Base-by-base conservation (phyloP, 2,797 vertebrate species). In the Myiothlypis chrysogaster region DNA sequence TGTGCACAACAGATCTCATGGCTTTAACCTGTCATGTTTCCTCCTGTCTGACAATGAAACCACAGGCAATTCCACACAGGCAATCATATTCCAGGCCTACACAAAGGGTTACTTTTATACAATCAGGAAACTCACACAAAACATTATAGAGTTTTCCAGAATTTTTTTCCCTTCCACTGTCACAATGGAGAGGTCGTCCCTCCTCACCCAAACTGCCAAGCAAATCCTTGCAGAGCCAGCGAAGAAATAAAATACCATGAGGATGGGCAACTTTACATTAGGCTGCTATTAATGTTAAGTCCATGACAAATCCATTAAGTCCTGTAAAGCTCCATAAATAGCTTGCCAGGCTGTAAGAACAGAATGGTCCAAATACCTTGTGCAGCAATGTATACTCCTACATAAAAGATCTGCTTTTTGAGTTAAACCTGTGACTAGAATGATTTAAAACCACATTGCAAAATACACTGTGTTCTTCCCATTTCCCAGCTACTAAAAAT, bases 61-160 rank as follows among this genome's bases (percentile, higher is more conserved):
- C 12, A 3, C 0, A 30, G 60, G 9, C 20, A 7, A 25, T 47
- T 61, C 83, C 73, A 69, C 21, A 1, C 1, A 43, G 41, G 27
- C 4, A n/a, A 83, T 41, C 17, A 57, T 39, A 28, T 10, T 22
- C 30, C 60, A 79, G 30, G 5, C 22, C 59, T 19, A 27, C 17
- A 23, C 17, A 25, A 64, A 75, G 57, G 19, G 25, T 13, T 30
- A 2, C 18, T 57, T 71, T 22, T 18, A 39, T 3, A 64, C 13
- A 14, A 8, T 1, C 53, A 49, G 37, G 20, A 77, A 69, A 71
- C 24, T 27, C 14, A 5, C 0, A 1, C 55, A 34, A 41, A 60
- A 49, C 14, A 12, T 6, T 0, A 7, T 0, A 7, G 17, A n/a
- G 28, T 18, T 83, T 55, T 84, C 28, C 50, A 41, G 27, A 32